Conservation (phyloP, 1,140 invertebrate genomes). For the Cephus cinctus region DNA sequence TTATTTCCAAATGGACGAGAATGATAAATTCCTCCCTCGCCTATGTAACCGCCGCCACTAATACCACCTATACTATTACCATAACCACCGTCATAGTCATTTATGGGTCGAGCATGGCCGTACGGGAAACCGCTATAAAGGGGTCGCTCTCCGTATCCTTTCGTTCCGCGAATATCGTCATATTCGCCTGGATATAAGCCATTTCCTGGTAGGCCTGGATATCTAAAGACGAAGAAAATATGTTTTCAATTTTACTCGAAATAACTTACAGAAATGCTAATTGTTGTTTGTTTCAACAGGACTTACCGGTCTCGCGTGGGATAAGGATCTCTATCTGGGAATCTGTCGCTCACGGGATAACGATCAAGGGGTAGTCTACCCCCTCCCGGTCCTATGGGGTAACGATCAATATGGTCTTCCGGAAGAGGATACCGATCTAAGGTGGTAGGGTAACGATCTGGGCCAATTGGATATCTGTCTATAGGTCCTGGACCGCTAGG, state of each 20-base stretch:
- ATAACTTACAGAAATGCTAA: background rate
- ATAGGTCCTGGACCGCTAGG: slow-evolving; percentile 24
- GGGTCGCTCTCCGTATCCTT: slow-evolving; percentile 39
- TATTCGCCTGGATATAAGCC: slow-evolving; percentile 24
- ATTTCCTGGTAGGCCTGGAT: slow-evolving; percentile 15
- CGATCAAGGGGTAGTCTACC: slow-evolving; percentile 34
- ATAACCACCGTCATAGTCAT: slow-evolving; percentile 41
- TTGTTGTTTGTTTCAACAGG: background rate
- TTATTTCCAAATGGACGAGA: slow-evolving; percentile 40
- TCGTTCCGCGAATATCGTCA: slow-evolving; percentile 33
- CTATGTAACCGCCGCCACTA: slow-evolving; percentile 48
- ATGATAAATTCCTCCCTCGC: slow-evolving; percentile 49
- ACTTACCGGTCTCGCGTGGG: slow-evolving; percentile 34
- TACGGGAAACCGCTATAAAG: slow-evolving; percentile 37
- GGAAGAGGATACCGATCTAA: slow-evolving; percentile 37
- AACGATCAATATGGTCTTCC: slow-evolving; percentile 41
- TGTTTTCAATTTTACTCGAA: background rate
- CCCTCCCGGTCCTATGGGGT: slow-evolving; percentile 20
- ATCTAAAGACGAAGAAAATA: slow-evolving; percentile 12
- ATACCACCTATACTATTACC: slow-evolving; percentile 43
- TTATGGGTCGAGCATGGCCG: slow-evolving; percentile 28
- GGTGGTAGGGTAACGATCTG: slow-evolving; percentile 28
- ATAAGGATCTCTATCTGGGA: slow-evolving; percentile 39
- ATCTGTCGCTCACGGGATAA: slow-evolving; percentile 45
- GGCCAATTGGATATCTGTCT: slow-evolving; percentile 27